Conservation (phyloP, 2,113 vertebrate species). For the Gorsachius goisagi region DNA sequence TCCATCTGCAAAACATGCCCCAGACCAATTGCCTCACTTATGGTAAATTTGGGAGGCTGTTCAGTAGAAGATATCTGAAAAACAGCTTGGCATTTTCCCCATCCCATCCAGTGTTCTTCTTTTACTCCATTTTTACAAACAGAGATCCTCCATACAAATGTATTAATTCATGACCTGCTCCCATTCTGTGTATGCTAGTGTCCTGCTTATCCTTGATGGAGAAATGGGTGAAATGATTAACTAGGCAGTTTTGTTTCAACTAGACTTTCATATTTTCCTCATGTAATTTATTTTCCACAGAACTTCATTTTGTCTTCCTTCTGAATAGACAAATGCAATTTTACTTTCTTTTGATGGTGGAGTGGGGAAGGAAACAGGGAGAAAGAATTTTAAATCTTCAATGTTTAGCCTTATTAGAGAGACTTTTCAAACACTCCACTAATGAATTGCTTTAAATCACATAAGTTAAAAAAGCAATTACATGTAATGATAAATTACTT, state of each 20-base stretch:
- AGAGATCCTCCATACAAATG: neutral
- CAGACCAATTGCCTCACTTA: conserved; percentile 26
- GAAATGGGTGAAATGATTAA: neutral
- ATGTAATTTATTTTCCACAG: neutral
- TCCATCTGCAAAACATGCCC: conserved; percentile 26
- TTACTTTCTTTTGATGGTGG: neutral
- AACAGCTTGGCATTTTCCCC: neutral
- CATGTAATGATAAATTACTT: neutral
- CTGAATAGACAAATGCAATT: neutral
- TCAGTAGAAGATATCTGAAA: neutral
- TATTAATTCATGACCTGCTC: neutral
- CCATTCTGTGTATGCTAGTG: neutral
- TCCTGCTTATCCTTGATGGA: neutral
- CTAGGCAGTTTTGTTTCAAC: neutral
- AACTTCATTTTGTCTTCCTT: neutral
- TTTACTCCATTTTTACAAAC: neutral
- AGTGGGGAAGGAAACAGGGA: neutral
- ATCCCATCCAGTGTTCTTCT: neutral
- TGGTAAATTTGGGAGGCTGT: neutral
- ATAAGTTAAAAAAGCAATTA: neutral
- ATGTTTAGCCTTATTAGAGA: neutral
- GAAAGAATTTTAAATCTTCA: neutral
- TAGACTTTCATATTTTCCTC: neutral
- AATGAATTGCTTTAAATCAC: conserved; percentile 28
- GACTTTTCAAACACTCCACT: neutral